Conservation (phyloP, 2,113 vertebrate genomes). For the Brachirus orientalis region DNA sequence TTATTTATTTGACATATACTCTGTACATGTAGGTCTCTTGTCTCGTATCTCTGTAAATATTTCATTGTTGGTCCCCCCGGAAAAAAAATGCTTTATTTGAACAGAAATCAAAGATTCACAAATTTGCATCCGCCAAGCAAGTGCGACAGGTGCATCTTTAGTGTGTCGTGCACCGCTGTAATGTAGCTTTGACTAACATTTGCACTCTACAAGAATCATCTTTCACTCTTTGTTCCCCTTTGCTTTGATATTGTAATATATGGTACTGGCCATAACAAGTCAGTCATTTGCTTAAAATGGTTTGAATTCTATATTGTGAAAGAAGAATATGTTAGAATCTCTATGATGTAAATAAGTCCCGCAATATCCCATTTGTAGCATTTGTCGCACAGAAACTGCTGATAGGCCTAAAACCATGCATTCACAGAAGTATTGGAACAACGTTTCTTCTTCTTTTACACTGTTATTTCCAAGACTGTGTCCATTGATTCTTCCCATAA, state of each 20-base stretch:
- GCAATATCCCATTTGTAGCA: slow-evolving; percentile 59
- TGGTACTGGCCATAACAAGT: slow-evolving; percentile 22
- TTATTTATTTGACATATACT: slow-evolving; percentile 69
- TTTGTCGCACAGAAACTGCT: slow-evolving; percentile 42
- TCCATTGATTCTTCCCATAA: slow-evolving; percentile 21
- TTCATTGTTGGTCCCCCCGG: slow-evolving; percentile 11
- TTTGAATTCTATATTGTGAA: slow-evolving; percentile 52
- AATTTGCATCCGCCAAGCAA: slow-evolving; percentile 29
- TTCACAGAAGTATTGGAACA: slow-evolving; percentile 34
- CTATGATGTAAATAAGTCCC: slow-evolving; percentile 65
- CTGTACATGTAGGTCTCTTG: slow-evolving; percentile 48
- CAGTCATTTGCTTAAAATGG: slow-evolving; percentile 30
- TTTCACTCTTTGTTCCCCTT: slow-evolving; percentile 32
- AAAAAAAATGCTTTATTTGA: slow-evolving; percentile 37
- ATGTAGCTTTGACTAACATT: slow-evolving; percentile 62
- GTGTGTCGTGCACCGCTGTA: slow-evolving; percentile 34
- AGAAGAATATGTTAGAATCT: slow-evolving; percentile 43
- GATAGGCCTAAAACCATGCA: slow-evolving; percentile 30
- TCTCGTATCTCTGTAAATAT: slow-evolving; percentile 73
- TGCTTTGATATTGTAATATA: slow-evolving; percentile 52
- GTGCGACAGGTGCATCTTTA: slow-evolving; percentile 42
- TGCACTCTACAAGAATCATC: slow-evolving; percentile 50
- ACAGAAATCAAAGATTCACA: slow-evolving; percentile 33
- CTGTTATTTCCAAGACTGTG: slow-evolving; percentile 11
- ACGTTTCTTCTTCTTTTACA: slow-evolving; percentile 12